phyloP scores from a whole-genome alignment of 2,888 invertebrate genomes.

The Amphipyra berbera region DNA sequence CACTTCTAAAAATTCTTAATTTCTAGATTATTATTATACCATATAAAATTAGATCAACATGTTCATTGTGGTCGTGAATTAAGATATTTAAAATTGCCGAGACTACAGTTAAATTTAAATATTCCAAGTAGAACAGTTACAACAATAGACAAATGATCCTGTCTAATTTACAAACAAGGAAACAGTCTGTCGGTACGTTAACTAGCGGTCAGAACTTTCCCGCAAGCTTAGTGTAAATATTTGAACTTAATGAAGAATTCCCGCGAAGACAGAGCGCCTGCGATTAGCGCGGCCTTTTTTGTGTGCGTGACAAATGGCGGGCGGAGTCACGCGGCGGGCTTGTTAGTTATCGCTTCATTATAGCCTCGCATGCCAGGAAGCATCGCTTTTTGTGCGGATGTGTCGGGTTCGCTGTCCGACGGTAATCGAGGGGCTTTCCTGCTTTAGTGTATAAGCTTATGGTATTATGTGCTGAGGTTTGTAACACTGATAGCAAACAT shows the following conservation, averaged over 20 bases:
- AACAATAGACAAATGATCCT: conserved; percentile 36
- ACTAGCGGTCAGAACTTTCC: conserved; percentile 32
- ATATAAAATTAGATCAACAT: too few species aligned
- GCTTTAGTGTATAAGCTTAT: conserved; percentile 1
- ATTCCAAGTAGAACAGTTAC: neutral
- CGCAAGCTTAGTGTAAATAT: conserved; percentile 32
- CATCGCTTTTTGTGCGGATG: conserved; percentile 37
- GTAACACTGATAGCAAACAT: too few species aligned
- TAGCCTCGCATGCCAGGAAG: conserved; percentile 49
- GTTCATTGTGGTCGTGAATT: too few species aligned
- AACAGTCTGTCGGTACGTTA: conserved; percentile 34
- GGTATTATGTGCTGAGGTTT: too few species aligned
- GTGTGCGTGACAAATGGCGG: conserved; percentile 59
- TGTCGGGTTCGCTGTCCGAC: conserved; percentile 11
- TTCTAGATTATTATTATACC: too few species aligned
- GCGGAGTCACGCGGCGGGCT: conserved; percentile 33
- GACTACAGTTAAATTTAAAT: too few species aligned
- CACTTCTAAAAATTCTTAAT: too few species aligned
- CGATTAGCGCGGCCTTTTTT: conserved; percentile 58
- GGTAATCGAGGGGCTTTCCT: conserved; percentile 10
- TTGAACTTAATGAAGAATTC: conserved; percentile 62
- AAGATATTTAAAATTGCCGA: too few species aligned
- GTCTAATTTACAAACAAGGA: conserved; percentile 19
- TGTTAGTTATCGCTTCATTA: conserved; percentile 59
- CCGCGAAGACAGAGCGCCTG: conserved; percentile 42